phyloP scores from a whole-genome alignment of 1,140 invertebrate species.

The Apocrypta bakeri region DNA sequence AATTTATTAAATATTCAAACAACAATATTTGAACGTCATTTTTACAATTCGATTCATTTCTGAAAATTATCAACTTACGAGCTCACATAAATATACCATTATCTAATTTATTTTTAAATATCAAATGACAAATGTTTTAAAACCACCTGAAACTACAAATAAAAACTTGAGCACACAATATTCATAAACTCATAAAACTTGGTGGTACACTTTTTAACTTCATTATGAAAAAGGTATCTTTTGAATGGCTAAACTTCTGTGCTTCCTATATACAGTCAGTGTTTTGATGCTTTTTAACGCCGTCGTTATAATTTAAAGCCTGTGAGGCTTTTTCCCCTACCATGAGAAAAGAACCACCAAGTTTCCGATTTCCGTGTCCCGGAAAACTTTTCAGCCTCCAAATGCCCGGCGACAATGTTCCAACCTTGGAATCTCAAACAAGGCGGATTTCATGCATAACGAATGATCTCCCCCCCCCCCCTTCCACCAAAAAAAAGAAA shows the following conservation, averaged over 20 bases:
- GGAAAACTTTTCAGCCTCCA: background rate
- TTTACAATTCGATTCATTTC: no score
- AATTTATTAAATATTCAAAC: no score
- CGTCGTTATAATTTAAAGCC: background rate
- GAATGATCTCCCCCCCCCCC: background rate
- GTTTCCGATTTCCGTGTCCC: background rate
- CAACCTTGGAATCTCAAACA: constrained; percentile 22
- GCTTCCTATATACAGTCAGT: background rate
- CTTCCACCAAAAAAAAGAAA: background rate
- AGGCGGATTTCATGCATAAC: constrained; percentile 18
- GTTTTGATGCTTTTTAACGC: background rate
- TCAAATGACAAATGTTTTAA: no score
- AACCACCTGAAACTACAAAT: no score
- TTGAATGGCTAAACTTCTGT: background rate
- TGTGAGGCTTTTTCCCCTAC: background rate
- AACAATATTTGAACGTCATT: no score
- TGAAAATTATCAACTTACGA: no score
- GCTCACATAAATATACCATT: no score
- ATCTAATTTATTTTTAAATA: no score
- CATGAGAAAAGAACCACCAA: background rate
- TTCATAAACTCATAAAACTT: no score
- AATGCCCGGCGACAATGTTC: background rate
- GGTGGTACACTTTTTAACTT: no score
- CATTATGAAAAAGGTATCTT: background rate
- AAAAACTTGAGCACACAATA: no score